Conservation (phyloP, 2,888 invertebrate species). For the Andrena marginata region DNA sequence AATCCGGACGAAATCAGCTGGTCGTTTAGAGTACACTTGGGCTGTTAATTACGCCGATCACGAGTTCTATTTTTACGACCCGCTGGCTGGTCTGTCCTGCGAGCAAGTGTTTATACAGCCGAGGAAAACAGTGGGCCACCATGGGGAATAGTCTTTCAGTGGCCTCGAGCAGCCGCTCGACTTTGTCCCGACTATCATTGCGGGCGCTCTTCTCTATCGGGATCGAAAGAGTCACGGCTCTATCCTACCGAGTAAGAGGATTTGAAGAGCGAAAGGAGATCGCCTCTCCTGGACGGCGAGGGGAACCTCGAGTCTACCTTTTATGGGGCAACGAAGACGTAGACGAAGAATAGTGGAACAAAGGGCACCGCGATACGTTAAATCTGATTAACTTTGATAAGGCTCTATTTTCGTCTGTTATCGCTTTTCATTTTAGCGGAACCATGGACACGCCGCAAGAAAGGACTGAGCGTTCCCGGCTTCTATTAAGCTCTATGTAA, state of each 20-base stretch:
- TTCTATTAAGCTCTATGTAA: neutral
- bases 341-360: neutral
- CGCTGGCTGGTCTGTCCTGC: too few relatives aligned
- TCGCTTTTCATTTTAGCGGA: neutral
- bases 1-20: too few relatives aligned
- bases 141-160: too few relatives aligned
- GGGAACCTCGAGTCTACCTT: neutral
- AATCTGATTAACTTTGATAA: neutral
- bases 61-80: too few relatives aligned
- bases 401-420: neutral
- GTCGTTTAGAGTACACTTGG: too few relatives aligned
- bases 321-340: neutral
- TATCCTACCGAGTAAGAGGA: neutral
- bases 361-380: neutral
- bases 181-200: neutral
- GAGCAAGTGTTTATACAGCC: too few relatives aligned
- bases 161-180: too few relatives aligned
- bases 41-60: too few relatives aligned
- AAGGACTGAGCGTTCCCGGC: neutral
- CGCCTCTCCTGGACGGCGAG: neutral
- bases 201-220: neutral
- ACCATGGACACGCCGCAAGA: neutral
- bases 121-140: too few relatives aligned
- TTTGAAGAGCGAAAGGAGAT: conserved; percentile 2
- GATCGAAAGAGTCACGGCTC: neutral